These are phyloP conservation scores for Drosophila dives DNA, from an alignment of 2,888 invertebrate genomes.

Conservation along the genomic window DNA sequence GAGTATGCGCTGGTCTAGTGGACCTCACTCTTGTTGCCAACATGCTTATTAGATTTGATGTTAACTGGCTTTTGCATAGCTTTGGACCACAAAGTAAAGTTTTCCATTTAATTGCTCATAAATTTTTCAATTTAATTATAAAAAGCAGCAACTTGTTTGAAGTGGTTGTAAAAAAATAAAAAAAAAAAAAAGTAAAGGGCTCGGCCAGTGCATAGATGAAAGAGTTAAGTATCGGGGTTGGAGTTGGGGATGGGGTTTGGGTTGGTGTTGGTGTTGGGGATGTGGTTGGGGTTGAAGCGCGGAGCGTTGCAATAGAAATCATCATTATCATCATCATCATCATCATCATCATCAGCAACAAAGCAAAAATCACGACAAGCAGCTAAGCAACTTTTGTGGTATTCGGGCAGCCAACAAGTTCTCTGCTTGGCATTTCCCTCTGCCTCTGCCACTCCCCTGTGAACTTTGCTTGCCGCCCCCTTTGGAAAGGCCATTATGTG, in stretches of 20 bases:
- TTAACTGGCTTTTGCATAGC: constrained; percentile 37
- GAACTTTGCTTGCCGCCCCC: not conserved
- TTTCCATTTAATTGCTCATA: constrained; percentile 80
- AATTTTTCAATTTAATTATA: constrained; percentile 79
- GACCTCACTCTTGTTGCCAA: not conserved
- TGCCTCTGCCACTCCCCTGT: not conserved
- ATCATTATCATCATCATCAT: constrained; percentile 16
- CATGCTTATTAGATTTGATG: constrained; percentile 15
- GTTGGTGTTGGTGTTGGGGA: too few relatives aligned
- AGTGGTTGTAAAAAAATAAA: constrained; percentile 56
- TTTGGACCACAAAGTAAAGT: constrained; percentile 69
- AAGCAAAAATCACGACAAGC: constrained; percentile 39
- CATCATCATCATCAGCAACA: constrained; percentile 14
- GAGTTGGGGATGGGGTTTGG: not conserved
- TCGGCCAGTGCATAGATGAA: not conserved
- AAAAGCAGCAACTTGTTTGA: constrained; percentile 76
- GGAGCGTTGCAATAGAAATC: constrained; percentile 50
- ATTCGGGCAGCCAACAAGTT: constrained; percentile 21
- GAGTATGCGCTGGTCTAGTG: not conserved
- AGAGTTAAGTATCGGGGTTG: not conserved
- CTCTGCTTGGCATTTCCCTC: not conserved
- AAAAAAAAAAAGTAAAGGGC: constrained; percentile 29
- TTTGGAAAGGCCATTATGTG: constrained; percentile 55
- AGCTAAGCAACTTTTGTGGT: constrained; percentile 56
- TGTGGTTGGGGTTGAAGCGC: not conserved